These are phyloP conservation scores for Trachelus iudaicus DNA, from an alignment of 2,888 invertebrate genomes.

Conservation along the genomic window DNA sequence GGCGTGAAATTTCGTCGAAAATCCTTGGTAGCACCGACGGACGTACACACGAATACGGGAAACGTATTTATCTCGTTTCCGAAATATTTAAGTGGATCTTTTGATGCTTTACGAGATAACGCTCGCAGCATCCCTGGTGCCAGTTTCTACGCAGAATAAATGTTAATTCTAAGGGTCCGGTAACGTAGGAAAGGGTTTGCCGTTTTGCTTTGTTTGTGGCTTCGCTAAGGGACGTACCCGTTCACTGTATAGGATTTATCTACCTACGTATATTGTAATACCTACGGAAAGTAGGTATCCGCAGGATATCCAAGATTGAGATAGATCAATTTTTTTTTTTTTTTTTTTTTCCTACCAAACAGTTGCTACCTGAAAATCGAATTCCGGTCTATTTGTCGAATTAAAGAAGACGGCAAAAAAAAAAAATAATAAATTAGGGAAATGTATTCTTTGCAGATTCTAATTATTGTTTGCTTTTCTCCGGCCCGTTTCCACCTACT, in stretches of 20 bases:
- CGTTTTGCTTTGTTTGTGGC: no score
- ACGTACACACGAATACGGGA: constrained; percentile 4
- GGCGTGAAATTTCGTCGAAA: not conserved
- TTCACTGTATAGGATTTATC: no score
- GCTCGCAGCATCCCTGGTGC: constrained; percentile 10
- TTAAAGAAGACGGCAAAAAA: constrained; percentile 29
- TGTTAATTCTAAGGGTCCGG: constrained; percentile 24
- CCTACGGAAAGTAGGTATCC: no score
- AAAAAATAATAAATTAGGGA: constrained; percentile 44
- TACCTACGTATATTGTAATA: not conserved
- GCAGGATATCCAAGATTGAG: no score
- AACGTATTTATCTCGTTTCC: constrained; percentile 39
- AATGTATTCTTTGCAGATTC: constrained; percentile 38
- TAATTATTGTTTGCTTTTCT: constrained; percentile 43
- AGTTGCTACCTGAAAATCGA: no score
- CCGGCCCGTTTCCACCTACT: not conserved
- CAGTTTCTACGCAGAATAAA: not conserved
- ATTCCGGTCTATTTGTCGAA: constrained; percentile 2
- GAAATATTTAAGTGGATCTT: constrained; percentile 59
- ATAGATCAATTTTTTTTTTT: no score
- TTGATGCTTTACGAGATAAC: constrained; percentile 54
- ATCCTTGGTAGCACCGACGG: constrained; percentile 6
- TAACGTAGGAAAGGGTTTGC: constrained; percentile 25
- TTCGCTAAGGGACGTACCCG: no score
- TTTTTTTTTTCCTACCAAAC: not conserved